Percentiles rank a stretch among this genome's conserved stretches.
Conservation (phyloP, 2,888 invertebrate species). For the Drosophila tanythrix region DNA sequence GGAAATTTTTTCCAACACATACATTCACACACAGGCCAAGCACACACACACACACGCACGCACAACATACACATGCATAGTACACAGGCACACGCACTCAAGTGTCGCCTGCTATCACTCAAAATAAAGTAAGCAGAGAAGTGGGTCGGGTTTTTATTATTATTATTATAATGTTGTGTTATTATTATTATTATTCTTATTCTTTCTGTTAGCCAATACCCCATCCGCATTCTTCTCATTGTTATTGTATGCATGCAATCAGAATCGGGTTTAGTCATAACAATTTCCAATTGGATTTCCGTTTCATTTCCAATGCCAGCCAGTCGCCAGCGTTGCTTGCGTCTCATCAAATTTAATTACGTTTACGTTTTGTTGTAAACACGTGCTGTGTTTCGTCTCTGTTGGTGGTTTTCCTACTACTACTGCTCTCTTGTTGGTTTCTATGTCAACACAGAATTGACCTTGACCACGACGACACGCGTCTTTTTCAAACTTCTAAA, state of each 20-base stretch:
- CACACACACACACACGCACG: conserved; percentile 22
- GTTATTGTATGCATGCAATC: conserved; percentile 20
- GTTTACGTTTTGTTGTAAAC: conserved; percentile 35
- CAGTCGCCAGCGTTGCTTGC: not conserved
- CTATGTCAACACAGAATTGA: conserved; percentile 76
- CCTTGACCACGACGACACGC: conserved; percentile 52
- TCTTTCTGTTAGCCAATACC: conserved; percentile 11
- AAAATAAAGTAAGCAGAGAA: conserved; percentile 63
- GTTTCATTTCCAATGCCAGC: conserved; percentile 54
- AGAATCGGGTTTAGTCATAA: conserved; percentile 34
- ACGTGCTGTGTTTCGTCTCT: conserved; percentile 40
- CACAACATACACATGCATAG: conserved; percentile 8
- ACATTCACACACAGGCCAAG: conserved; percentile 16
- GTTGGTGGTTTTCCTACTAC: conserved; percentile 35
- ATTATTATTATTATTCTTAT: conserved; percentile 29
- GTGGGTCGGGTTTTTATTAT: conserved; percentile 42
- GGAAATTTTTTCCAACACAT: conserved; percentile 71
- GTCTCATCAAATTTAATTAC: conserved; percentile 35
- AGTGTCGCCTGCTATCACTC: conserved; percentile 66
- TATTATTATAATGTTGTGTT: conserved; percentile 30
- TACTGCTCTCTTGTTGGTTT: conserved; percentile 55
- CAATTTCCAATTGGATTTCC: conserved; percentile 65
- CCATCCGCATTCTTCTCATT: not conserved
- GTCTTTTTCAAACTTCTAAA: conserved; percentile 51
- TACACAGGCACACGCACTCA: conserved; percentile 17